phyloP scores from a whole-genome alignment of 2,888 invertebrate species.

The Cancer borealis region DNA sequence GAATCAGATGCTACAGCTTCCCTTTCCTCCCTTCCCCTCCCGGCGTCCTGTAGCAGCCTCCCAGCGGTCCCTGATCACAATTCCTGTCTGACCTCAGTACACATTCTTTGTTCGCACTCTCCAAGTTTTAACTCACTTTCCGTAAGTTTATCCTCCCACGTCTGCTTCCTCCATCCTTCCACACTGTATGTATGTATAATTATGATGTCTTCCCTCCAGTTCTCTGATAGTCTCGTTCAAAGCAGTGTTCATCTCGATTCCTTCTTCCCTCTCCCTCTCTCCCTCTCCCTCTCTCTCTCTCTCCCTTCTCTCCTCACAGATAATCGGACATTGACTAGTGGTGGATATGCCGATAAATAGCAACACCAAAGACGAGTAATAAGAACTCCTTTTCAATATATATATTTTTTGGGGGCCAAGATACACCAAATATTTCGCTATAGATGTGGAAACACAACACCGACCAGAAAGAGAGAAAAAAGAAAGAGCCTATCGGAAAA shows the following conservation, averaged over 20 bases:
- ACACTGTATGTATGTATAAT: background rate
- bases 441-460: background rate
- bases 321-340: constrained; percentile 4
- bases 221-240: background rate
- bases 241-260: background rate
- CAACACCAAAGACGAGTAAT: background rate
- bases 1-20: constrained; percentile 22
- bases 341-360: background rate
- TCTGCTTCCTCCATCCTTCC: background rate
- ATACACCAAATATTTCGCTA: background rate
- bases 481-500: background rate
- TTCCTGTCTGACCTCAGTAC: constrained; percentile 34
- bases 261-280: background rate
- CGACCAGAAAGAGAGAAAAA: background rate
- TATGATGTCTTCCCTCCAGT: background rate
- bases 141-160: background rate
- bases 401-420: background rate
- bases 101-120: background rate
- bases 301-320: background rate
- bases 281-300: background rate
- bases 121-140: background rate
- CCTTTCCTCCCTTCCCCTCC: background rate
- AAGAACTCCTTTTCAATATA: background rate
- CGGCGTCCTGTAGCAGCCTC: background rate
- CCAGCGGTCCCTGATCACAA: constrained; percentile 6